A percentile compares a stretch with the other conserved stretches of the same genome.
phyloP scores from a whole-genome alignment of 2,797 vertebrate genomes.

The Melanotaenia nigrans region DNA sequence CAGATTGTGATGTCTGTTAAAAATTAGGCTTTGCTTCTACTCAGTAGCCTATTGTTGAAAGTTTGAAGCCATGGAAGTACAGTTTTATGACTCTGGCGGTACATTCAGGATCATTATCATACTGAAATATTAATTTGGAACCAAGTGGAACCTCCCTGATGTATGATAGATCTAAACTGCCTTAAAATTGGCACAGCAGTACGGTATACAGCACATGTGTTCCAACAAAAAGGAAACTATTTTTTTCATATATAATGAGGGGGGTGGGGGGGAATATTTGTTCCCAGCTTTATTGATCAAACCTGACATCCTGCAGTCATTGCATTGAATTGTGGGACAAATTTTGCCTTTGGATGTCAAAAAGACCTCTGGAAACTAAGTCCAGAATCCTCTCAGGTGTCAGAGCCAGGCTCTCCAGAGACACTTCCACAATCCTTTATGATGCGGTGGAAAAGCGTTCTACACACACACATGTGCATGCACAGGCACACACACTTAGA shows the following conservation, averaged over 20 bases:
- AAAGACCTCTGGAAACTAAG: not conserved
- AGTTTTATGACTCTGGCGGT: not conserved
- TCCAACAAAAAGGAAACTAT: too few species aligned
- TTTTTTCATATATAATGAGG: too few species aligned
- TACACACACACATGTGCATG: slow-evolving; percentile 15
- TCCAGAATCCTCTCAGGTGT: slow-evolving; percentile 20
- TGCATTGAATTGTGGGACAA: not conserved
- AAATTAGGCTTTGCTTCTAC: too few species aligned
- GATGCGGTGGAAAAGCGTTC: slow-evolving; percentile 13
- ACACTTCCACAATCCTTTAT: slow-evolving; percentile 27
- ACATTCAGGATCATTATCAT: not conserved
- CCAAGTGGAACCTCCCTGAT: not conserved
- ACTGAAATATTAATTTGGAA: not conserved
- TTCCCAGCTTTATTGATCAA: not conserved
- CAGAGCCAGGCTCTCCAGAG: slow-evolving; percentile 24
- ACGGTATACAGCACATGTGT: too few species aligned
- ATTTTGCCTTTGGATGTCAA: not conserved
- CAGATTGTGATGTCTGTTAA: too few species aligned
- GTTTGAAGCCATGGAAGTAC: not conserved
- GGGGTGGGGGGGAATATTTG: too few species aligned
- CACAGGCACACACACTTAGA: slow-evolving; percentile 28
- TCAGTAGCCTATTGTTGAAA: too few species aligned
- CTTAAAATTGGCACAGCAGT: too few species aligned
- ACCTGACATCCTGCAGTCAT: not conserved
- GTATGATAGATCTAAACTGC: not conserved